phyloP scores from a whole-genome alignment of 2,113 vertebrate genomes.

The Nannobrachium achirus region DNA sequence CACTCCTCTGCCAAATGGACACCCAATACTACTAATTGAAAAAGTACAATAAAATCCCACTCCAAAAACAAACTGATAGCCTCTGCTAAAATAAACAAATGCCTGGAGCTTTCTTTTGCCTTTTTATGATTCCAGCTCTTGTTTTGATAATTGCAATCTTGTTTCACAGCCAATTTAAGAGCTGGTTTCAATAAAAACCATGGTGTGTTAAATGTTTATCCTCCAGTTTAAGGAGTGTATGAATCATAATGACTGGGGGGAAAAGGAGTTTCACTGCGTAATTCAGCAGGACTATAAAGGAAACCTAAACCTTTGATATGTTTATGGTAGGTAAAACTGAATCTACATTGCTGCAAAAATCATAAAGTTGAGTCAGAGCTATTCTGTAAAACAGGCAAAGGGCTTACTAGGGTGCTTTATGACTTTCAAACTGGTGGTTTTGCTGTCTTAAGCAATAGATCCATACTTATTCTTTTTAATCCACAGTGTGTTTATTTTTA shows the following conservation, averaged over 20 bases:
- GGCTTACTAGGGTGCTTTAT: background rate
- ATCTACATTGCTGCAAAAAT: background rate
- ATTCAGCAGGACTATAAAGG: conserved; percentile 21
- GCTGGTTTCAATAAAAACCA: conserved; percentile 76
- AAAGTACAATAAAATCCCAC: conserved; percentile 54
- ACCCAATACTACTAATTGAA: conserved; percentile 60
- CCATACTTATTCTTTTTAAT: background rate
- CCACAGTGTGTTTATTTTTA: background rate
- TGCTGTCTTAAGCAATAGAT: background rate
- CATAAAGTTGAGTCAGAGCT: background rate
- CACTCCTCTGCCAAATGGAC: conserved; percentile 49
- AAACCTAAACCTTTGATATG: conserved; percentile 24
- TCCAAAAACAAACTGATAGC: conserved; percentile 42
- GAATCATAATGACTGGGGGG: conserved; percentile 65
- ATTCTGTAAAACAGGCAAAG: background rate
- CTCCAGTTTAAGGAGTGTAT: conserved; percentile 58
- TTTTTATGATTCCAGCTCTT: conserved; percentile 73
- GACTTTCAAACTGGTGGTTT: background rate
- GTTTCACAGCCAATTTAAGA: conserved; percentile 78
- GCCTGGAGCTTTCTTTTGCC: conserved; percentile 50
- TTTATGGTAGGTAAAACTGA: conserved; percentile 25
- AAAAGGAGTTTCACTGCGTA: conserved; percentile 23
- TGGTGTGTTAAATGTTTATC: conserved; percentile 64
- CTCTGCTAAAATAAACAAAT: conserved; percentile 72
- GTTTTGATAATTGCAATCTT: conserved; percentile 74